phyloP scores from a whole-genome alignment of 1,140 invertebrate species.

The Dendroctonus ponderosae region DNA sequence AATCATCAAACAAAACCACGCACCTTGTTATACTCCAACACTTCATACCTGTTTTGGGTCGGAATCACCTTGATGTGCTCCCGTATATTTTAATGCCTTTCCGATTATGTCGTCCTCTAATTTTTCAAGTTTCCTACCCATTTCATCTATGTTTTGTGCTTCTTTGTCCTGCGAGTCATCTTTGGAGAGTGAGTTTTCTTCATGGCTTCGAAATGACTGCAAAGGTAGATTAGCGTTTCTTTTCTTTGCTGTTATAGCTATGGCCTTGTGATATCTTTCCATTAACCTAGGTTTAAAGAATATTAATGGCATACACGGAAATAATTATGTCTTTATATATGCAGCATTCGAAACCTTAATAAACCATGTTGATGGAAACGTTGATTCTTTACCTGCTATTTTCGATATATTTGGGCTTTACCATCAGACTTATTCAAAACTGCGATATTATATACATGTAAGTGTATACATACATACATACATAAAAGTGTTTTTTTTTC shows the following conservation, averaged over 20 bases:
- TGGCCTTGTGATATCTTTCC: slow-evolving; percentile 48
- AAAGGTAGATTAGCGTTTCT: slow-evolving; percentile 50
- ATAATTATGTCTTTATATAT: background rate
- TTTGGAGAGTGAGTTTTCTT: slow-evolving; percentile 36
- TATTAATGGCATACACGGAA: background rate
- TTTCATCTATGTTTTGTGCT: slow-evolving; percentile 58
- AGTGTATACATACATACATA: too few species aligned
- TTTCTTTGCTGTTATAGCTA: slow-evolving; percentile 43
- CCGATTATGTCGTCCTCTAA: slow-evolving; percentile 74
- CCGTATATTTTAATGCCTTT: slow-evolving; percentile 72
- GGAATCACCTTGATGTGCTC: slow-evolving; percentile 49
- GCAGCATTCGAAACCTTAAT: background rate
- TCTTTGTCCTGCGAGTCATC: slow-evolving; percentile 41
- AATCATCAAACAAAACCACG: too few species aligned
- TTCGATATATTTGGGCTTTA: too few species aligned
- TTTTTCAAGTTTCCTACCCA: slow-evolving; percentile 68
- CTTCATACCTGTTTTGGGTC: slow-evolving; percentile 57
- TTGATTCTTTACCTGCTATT: too few species aligned
- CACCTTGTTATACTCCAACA: background rate
- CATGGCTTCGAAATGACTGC: slow-evolving; percentile 51
- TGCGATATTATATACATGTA: too few species aligned
- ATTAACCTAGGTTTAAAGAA: slow-evolving; percentile 41
- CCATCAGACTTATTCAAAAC: too few species aligned
- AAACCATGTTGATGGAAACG: too few species aligned
- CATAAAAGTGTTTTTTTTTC: too few species aligned